Conservation (phyloP, 2,113 vertebrate species). For the Notarius quadriscutis region DNA sequence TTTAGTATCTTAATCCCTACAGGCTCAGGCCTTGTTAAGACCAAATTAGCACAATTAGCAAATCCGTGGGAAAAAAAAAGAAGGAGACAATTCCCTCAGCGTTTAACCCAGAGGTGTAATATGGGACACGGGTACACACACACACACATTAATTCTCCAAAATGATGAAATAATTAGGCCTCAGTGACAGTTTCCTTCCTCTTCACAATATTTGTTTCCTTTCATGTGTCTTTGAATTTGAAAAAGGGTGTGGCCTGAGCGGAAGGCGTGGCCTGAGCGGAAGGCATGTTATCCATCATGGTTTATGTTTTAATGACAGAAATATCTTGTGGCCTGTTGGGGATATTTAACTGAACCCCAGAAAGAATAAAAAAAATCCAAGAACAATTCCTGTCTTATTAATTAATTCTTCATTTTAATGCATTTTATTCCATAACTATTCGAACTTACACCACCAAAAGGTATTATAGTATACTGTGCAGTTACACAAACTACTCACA, state of each 20-base stretch:
- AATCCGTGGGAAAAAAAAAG: background rate
- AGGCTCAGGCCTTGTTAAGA: constrained; percentile 21
- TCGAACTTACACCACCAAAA: too few species aligned
- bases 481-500: too few species aligned
- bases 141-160: background rate
- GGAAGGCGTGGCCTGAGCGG: background rate
- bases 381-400: background rate
- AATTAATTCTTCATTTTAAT: background rate
- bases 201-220: background rate
- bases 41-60: constrained; percentile 27
- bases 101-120: constrained; percentile 22
- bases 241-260: background rate
- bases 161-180: background rate
- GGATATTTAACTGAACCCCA: background rate
- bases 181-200: background rate
- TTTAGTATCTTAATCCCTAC: constrained; percentile 24
- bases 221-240: background rate
- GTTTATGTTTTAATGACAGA: background rate
- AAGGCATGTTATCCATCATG: background rate
- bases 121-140: constrained; percentile 22
- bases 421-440: too few species aligned
- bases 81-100: constrained; percentile 6
- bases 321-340: background rate
- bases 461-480: too few species aligned
- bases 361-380: too few species aligned